Conservation (phyloP, 2,888 invertebrate species). For the Orthosia gothica region DNA sequence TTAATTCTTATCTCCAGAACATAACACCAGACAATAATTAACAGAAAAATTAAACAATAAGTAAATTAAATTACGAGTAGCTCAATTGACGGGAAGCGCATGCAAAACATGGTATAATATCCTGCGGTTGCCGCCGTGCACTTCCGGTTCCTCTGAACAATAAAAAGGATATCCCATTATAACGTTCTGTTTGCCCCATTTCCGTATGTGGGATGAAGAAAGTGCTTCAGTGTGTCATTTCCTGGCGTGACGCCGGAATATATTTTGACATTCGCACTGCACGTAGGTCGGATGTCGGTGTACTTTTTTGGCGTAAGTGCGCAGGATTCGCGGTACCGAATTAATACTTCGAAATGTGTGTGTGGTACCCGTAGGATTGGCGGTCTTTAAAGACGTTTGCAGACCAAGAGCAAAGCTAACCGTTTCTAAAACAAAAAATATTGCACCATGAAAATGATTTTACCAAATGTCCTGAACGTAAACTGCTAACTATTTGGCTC, state of each 20-base stretch:
- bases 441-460: too few species aligned
- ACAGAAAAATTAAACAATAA: constrained; percentile 30
- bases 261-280: constrained; percentile 13
- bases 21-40: constrained; percentile 27
- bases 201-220: constrained; percentile 63
- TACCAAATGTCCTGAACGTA: too few species aligned
- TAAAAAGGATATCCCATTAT: constrained; percentile 67
- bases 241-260: constrained; percentile 23
- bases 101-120: constrained; percentile 65
- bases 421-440: too few species aligned
- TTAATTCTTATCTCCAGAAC: constrained; percentile 31
- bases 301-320: neutral
- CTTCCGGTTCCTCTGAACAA: constrained; percentile 61
- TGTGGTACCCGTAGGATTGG: too few species aligned
- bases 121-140: constrained; percentile 47
- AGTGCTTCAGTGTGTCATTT: constrained; percentile 37
- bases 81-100: constrained; percentile 62
- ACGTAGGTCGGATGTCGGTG: neutral
- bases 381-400: too few species aligned
- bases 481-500: too few species aligned
- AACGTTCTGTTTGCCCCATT: constrained; percentile 54
- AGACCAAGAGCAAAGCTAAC: too few species aligned
- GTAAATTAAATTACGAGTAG: constrained; percentile 44
- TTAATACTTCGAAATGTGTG: too few species aligned
- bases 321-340: too few species aligned